Evolutionary conservation across 2,888 invertebrate genomes (phyloP), one percentile per base, ranked within the genome.

Genomic region (Brachypalpus laphriformis): DNA sequence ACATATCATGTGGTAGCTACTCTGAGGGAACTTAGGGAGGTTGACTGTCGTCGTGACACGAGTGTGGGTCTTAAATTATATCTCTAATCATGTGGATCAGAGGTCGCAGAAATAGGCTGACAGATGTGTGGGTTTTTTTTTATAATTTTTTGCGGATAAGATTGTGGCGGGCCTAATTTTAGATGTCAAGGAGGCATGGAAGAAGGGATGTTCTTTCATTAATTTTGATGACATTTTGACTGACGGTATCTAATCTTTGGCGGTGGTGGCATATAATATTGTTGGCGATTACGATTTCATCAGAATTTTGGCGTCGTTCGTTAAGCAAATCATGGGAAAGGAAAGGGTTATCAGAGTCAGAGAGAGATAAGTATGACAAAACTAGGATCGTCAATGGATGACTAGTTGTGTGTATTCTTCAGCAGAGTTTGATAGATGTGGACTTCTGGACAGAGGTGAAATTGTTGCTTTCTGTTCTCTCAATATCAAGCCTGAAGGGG

Each of bases 21-120:
- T 28, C 22, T 25, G n/a, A n/a, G n/a, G n/a, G n/a, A n/a, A n/a
- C n/a, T n/a, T n/a, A n/a, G n/a, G n/a, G 31, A 70, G 59, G 47
- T 82, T 37, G 28, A 40, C 40, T 66, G 57, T 59, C 34, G 34
- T 8, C 40, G n/a, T 59, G 42, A 74, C 40, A 54, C 16, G 45
- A 61, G 66, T 54, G 59, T 59, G 25, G 49, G 56, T 47, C 22
- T 63, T 14, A 57, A 82, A 66, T 66, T 75, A 57, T 76, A 47
- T 14, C 40, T 63, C 37, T 71, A 76, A 76, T 71, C 68, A 49
- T 59, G 57, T 45, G 71, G 76, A 82, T 82, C 71, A 71, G 65
- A 65, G 76, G 77, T 71, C 51, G 66, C 59, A 45, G 74, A 49
- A 66, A 42, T 37, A 54, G 59, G 75, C 63, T 68, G 75, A 49